phyloP scores from a whole-genome alignment of 2,888 invertebrate species.

The Macaria liturata region DNA sequence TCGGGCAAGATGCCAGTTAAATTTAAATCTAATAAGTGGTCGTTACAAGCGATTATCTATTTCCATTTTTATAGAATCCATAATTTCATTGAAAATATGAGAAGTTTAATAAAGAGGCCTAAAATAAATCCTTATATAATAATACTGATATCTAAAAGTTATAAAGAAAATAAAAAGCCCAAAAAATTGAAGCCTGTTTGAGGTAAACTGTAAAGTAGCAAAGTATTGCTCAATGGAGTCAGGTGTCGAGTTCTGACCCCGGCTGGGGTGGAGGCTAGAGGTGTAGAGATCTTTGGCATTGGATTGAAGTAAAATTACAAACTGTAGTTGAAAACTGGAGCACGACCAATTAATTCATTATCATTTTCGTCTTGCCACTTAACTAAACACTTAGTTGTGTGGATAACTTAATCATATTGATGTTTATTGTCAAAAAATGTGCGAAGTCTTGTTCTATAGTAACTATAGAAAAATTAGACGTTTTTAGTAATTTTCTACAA shows the following conservation, averaged over 20 bases:
- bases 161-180: conserved; percentile 11
- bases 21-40: background rate
- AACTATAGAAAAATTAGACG: no score
- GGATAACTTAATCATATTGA: no score
- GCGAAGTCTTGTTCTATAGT: no score
- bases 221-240: conserved; percentile 12
- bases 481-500: no score
- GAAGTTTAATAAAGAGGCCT: conserved; percentile 8
- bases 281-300: conserved; percentile 42
- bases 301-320: no score
- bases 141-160: conserved; percentile 12
- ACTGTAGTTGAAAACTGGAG: no score
- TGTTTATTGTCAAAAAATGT: no score
- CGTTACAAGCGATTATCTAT: background rate
- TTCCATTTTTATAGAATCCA: background rate
- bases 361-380: no score
- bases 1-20: conserved; percentile 14
- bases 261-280: conserved; percentile 29
- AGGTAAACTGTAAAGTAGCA: conserved; percentile 5
- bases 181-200: conserved; percentile 13
- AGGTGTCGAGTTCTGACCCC: conserved; percentile 35
- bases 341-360: no score
- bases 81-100: background rate
- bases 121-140: conserved; percentile 21
- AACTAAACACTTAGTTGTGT: no score